Evolutionary conservation across 1,140 invertebrate species (phyloP).

Genomic region (Nasonia giraulti): DNA sequence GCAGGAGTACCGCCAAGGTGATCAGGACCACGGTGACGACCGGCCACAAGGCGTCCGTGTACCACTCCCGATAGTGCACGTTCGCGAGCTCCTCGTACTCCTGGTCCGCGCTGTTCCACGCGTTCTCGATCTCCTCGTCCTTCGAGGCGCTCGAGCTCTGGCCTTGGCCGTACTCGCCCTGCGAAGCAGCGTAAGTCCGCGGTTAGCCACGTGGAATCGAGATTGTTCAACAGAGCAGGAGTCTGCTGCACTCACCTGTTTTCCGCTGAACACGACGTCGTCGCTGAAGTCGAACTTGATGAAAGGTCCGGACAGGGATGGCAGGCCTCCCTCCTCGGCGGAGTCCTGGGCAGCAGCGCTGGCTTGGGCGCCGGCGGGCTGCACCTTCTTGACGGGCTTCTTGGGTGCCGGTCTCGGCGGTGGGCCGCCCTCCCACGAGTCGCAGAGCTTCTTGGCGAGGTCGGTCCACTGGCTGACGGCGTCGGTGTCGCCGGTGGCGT

Average conservation of each 20-base stretch:
- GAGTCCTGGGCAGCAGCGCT: not conserved
- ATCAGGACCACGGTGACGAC: constrained; percentile 61
- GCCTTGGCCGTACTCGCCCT: constrained; percentile 56
- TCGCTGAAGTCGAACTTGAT: constrained; percentile 46
- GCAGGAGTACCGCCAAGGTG: constrained; percentile 58
- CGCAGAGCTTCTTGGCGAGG: constrained; percentile 65
- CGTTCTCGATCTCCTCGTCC: constrained; percentile 59
- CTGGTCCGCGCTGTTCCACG: constrained; percentile 61
- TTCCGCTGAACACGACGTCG: not conserved
- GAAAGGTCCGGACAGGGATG: constrained; percentile 14
- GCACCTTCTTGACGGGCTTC: constrained; percentile 37
- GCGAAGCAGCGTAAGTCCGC: not conserved
- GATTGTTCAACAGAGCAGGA: too few relatives aligned
- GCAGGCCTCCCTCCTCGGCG: constrained; percentile 3
- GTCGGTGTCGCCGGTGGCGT: constrained; percentile 49
- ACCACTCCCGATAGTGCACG: constrained; percentile 61
- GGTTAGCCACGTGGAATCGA: too few relatives aligned
- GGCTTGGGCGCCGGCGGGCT: not conserved
- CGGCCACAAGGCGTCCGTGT: constrained; percentile 62
- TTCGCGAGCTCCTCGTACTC: constrained; percentile 62
- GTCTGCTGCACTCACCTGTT: constrained; percentile 17
- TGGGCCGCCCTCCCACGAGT: constrained; percentile 61
- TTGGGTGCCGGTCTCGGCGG: constrained; percentile 49
- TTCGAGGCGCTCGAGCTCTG: constrained; percentile 35
- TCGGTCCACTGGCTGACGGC: constrained; percentile 66